Evolutionary conservation across 2,113 vertebrate species (phyloP), one percentile per base, ranked within the genome.

Genomic region (Tupaia chinensis): DNA sequence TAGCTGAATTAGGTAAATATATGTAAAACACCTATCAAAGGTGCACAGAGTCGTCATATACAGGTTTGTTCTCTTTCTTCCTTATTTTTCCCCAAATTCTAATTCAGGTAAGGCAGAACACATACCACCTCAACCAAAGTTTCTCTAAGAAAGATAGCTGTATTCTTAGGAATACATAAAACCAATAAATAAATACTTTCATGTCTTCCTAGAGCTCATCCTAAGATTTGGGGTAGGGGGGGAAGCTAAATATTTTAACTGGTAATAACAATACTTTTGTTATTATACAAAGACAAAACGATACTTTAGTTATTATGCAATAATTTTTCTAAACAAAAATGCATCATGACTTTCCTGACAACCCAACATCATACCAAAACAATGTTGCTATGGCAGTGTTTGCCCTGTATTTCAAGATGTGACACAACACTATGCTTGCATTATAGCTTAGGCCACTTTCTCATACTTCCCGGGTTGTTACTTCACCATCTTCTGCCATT

Each of bases 401-500:
- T 16, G 0, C 10, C 29, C 34, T 86, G 0, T 19, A 60, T 19
- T 73, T 91, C n/a, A 70, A 82, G 12, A 53, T 17, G 34, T 53
- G 92, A 69, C 27, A 65, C 9, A 72, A 82, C 23, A 66, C 53
- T 34, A 29, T 32, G 27, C 53, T 22, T 76, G 15, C 17, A n/a
- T 32, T 34, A 79, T 29, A 66, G 58, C 2, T 44, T 8, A 27
- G 32, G 86, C 16, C 69, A 53, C n/a, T 69, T 27, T 73, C 34
- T 69, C 22, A 56, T 22, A 82, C 56, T 70, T 88, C 79, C 54
- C 77, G 6, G 14, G 7, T 56, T 63, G 72, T 25, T 92, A 74
- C 72, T 88, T 77, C 63, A 86, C 73, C 70, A 53, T 88, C 82
- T 91, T 95, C 91, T 66, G 76, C 32, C 22, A 7, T 60, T 44